Base-by-base conservation (phyloP, 1,140 invertebrate genomes). In the Solen grandis region DNA sequence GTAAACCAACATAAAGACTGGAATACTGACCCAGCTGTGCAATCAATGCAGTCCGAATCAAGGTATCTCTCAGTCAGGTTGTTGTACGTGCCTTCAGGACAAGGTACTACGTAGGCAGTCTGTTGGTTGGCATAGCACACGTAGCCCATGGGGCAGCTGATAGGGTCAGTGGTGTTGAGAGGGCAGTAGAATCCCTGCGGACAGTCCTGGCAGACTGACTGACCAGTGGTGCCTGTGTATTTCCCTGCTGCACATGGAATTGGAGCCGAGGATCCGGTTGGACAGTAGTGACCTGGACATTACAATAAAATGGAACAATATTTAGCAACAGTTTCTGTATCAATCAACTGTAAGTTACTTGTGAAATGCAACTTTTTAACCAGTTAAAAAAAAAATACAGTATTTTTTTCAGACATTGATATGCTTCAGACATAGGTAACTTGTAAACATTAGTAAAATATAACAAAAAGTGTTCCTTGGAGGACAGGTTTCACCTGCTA, bases 131-230 rank as follows among this genome's bases (percentile, higher is more conserved):
- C 72, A 4, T 76, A 55, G 66, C 89, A 91, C 62, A 81, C 89
- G 60, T 90, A 86, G 29, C 90, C 89, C 35, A 76, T 69, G 0
- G 90, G 90, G 77, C 90, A 91, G n/a, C 82, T 77, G 55, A 88
- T 73, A 19, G 90, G 89, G 27, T 84, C 72, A 55, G 82, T 84
- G 33, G 89, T 90, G 66, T 86, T 86, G 1, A 86, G 22, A 0
- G 86, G 81, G 65, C 90, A 91, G 79, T 91, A 90, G 81, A 85
- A 78, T 16, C 89, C 89, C 19, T 65, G 68, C n/a, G 90, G 89
- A 81, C 90, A 91, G 62, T 62, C 46, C 0, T 63, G 35, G 80
- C 90, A 91, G 10, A 76, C 36, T 10, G 80, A 70, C 46, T 74
- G 82, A 10, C 89, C 63, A 16, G 87, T 87, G 16, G 81, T 66